Evolutionary conservation across 2,888 invertebrate species (phyloP).

Genomic region (Agelastica alni): DNA sequence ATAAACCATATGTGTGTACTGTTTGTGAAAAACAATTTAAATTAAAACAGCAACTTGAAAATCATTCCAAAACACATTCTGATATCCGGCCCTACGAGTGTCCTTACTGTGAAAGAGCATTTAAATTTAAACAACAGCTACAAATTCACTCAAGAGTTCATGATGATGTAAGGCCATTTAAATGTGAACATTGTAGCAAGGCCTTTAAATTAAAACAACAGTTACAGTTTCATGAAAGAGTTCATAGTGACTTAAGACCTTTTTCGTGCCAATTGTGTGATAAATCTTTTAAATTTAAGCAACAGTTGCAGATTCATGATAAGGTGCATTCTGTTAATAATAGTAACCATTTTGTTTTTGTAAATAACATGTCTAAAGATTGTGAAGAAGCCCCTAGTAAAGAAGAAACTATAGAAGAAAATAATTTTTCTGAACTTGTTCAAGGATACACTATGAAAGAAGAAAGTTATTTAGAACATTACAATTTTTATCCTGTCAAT

Average conservation of each 20-base stretch:
- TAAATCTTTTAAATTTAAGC: slow-evolving; percentile 40
- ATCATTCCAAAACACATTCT: slow-evolving; percentile 34
- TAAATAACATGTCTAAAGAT: too few species aligned
- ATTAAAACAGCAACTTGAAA: slow-evolving; percentile 41
- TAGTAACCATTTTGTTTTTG: too few species aligned
- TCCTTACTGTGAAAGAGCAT: slow-evolving; percentile 36
- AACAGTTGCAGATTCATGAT: slow-evolving; percentile 38
- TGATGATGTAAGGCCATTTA: slow-evolving; percentile 35
- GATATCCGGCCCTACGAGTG: slow-evolving; percentile 38
- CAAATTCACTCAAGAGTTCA: slow-evolving; percentile 39
- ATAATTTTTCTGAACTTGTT: too few species aligned
- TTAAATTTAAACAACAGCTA: slow-evolving; percentile 40
- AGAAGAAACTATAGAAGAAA: too few species aligned
- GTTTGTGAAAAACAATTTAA: slow-evolving; percentile 41
- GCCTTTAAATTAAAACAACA: slow-evolving; percentile 34
- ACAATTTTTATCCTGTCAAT: too few species aligned
- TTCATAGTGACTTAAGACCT: slow-evolving; percentile 32
- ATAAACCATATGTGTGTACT: slow-evolving; percentile 37
- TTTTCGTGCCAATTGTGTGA: slow-evolving; percentile 36
- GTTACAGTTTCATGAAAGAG: slow-evolving; percentile 27
- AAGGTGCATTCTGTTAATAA: slow-evolving; percentile 32
- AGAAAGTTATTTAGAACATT: too few species aligned
- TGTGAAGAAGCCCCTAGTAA: too few species aligned
- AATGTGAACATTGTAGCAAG: slow-evolving; percentile 38
- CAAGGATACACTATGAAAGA: too few species aligned